These are phyloP conservation scores for Petrosia ficiformis DNA, from an alignment of 37 sponge, comb jelly and placozoan species.

Conservation along the genomic window DNA sequence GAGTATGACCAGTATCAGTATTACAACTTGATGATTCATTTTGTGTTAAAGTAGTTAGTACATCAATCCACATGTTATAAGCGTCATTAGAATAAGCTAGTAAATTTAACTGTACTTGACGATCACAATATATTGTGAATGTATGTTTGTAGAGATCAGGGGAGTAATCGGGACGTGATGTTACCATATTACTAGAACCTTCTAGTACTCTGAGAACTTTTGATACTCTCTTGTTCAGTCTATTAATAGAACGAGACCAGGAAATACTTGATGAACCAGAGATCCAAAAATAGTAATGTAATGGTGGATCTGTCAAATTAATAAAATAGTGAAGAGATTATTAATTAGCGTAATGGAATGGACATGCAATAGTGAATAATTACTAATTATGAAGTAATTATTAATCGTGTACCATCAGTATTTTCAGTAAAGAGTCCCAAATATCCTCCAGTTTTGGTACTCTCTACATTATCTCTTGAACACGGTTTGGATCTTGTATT, in stretches of 20 bases:
- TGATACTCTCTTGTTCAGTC: not conserved
- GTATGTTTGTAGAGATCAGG: constrained; percentile 53
- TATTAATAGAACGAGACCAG: constrained; percentile 39
- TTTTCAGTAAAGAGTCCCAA: too few relatives aligned
- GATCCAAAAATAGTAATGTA: constrained; percentile 61
- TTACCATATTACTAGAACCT: constrained; percentile 45
- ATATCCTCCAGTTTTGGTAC: too few relatives aligned
- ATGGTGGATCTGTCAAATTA: constrained; percentile 42
- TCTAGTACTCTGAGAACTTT: constrained; percentile 41
- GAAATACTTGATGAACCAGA: not conserved
- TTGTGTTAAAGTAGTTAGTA: not conserved
- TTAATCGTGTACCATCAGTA: too few relatives aligned
- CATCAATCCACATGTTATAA: constrained; percentile 35
- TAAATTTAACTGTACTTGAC: constrained; percentile 55
- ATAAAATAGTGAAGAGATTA: not conserved
- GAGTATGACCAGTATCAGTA: too few relatives aligned
- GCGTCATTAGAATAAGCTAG: constrained; percentile 52
- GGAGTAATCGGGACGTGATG: constrained; percentile 30
- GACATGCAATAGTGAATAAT: too few relatives aligned
- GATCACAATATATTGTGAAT: constrained; percentile 48
- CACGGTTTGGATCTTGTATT: too few relatives aligned
- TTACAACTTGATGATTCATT: too few relatives aligned
- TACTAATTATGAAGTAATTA: too few relatives aligned
- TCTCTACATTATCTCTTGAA: too few relatives aligned
- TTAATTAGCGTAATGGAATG: not conserved